Evolutionary conservation across 2,797 vertebrate species (phyloP).

Genomic region (Babyrousa celebensis): DNA sequence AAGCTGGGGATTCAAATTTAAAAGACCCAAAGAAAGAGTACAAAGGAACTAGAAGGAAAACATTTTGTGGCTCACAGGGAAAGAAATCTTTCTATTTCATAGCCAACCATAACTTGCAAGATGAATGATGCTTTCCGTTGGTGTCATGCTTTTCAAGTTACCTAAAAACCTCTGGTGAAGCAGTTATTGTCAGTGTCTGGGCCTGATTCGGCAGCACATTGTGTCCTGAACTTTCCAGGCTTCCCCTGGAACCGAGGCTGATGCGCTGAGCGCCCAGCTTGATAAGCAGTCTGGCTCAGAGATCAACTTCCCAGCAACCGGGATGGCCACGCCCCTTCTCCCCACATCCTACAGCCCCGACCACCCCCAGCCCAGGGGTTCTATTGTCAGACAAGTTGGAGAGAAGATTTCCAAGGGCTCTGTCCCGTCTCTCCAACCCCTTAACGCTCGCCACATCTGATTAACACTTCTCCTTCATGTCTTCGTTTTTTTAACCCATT

Average conservation of each 20-base stretch:
- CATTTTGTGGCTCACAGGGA: slow-evolving; percentile 84
- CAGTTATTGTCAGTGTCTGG: slow-evolving; percentile 48
- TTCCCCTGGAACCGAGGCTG: slow-evolving; percentile 38
- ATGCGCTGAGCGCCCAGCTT: neutral
- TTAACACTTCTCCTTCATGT: neutral
- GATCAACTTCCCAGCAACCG: neutral
- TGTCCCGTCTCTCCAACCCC: neutral
- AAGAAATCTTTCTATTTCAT: slow-evolving; percentile 87
- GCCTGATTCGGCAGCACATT: neutral
- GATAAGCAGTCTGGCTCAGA: neutral
- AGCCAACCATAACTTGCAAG: slow-evolving; percentile 84
- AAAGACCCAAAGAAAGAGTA: slow-evolving; percentile 84
- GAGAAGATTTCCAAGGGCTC: neutral
- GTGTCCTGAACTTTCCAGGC: neutral
- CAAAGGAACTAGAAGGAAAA: slow-evolving; percentile 87
- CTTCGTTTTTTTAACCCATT: neutral
- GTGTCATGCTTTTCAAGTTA: slow-evolving; percentile 83
- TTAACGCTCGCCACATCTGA: neutral
- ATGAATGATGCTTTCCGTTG: slow-evolving; percentile 86
- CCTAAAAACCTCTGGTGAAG: slow-evolving; percentile 81
- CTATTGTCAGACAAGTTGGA: neutral
- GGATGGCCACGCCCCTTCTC: neutral
- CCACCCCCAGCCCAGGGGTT: neutral
- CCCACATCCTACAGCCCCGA: neutral
- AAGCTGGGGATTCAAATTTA: slow-evolving; percentile 78